These are phyloP conservation scores for Syndactyla subalaris DNA, from an alignment of 2,797 vertebrate species.

Conservation along the genomic window DNA sequence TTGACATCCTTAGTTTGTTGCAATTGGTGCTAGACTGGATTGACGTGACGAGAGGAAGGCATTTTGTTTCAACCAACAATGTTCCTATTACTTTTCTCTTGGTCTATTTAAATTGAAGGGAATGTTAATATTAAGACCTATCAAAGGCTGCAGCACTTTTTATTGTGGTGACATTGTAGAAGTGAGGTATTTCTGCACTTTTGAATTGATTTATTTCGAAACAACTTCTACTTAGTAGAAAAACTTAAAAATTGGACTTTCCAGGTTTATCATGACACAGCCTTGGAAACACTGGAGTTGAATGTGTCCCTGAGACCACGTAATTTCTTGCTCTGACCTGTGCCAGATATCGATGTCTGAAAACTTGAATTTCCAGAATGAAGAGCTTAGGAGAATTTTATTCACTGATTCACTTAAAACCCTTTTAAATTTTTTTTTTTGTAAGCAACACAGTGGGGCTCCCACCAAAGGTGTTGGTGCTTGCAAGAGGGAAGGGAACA, in stretches of 20 bases:
- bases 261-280: neutral
- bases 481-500: neutral
- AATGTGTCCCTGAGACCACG: neutral
- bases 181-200: neutral
- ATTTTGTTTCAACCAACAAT: neutral
- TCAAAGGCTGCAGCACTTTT: neutral
- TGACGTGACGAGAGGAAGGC: neutral
- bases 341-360: neutral
- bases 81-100: neutral
- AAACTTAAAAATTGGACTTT: neutral
- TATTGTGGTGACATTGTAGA: neutral
- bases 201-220: neutral
- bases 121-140: neutral
- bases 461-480: neutral
- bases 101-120: neutral
- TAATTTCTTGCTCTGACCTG: neutral
- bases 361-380: neutral
- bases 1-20: neutral
- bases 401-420: neutral
- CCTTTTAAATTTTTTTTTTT: neutral
- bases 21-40: neutral
- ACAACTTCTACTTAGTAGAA: neutral
- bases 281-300: neutral
- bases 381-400: neutral
- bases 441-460: neutral